These are phyloP conservation scores for Microplitis demolitor DNA, from an alignment of 1,140 invertebrate genomes.

Conservation along the genomic window DNA sequence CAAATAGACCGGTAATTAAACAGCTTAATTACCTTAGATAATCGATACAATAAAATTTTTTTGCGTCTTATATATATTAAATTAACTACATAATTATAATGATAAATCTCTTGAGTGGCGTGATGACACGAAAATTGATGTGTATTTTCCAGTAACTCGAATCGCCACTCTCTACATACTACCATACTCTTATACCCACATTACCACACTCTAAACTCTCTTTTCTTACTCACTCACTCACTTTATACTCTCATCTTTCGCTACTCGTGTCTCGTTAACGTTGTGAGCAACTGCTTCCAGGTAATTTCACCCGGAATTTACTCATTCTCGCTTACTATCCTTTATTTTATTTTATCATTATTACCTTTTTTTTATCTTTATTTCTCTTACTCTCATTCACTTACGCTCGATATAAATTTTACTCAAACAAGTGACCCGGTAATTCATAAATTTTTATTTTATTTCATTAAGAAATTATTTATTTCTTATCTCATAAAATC, in stretches of 20 bases:
- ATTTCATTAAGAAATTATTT: too few species aligned
- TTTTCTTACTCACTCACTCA: neutral
- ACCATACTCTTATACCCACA: neutral
- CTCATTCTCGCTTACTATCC: constrained; percentile 16
- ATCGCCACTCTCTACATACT: neutral
- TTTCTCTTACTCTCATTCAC: neutral
- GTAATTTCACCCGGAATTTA: constrained; percentile 25
- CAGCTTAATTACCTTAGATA: too few species aligned
- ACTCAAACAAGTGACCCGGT: neutral
- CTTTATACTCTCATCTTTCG: neutral
- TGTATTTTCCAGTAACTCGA: constrained; percentile 24
- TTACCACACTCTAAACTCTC: constrained; percentile 11
- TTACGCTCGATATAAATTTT: neutral
- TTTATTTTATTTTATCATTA: neutral
- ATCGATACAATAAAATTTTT: neutral
- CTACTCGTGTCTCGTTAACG: constrained; percentile 29
- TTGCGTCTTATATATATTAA: neutral
- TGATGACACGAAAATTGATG: constrained; percentile 33
- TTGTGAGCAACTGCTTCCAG: constrained; percentile 31
- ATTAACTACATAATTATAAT: constrained; percentile 1
- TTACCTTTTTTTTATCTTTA: constrained; percentile 27
- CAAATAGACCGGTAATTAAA: too few species aligned
- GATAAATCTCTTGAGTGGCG: constrained; percentile 22
- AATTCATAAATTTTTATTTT: too few species aligned
- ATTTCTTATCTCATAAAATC: too few species aligned